These are phyloP conservation scores for Bettongia penicillata DNA, from an alignment of 2,113 vertebrate species.

Conservation along the genomic window DNA sequence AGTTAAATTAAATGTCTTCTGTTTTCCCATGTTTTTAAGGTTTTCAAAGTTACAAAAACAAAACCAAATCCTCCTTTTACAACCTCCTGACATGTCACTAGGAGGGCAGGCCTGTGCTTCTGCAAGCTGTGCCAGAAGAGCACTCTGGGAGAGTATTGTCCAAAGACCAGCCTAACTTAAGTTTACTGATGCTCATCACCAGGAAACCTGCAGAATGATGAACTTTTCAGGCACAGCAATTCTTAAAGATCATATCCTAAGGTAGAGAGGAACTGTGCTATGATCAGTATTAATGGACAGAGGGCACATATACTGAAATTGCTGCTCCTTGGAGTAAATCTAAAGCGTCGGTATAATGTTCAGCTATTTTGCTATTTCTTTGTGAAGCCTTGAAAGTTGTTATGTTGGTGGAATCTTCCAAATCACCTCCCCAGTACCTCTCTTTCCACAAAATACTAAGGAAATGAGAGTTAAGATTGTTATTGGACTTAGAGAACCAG, in stretches of 20 bases:
- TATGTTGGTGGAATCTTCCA: neutral
- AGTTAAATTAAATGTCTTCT: too few species aligned
- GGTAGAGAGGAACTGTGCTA: neutral
- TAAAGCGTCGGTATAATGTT: neutral
- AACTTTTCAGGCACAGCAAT: too few species aligned
- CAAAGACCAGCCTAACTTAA: neutral
- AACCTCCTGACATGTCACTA: too few species aligned
- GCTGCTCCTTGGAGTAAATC: neutral
- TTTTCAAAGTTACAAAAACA: too few species aligned
- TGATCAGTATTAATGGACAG: neutral
- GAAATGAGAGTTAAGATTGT: neutral
- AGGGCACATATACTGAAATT: neutral
- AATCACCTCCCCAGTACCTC: neutral
- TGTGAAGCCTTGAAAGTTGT: neutral
- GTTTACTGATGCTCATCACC: neutral
- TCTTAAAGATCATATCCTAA: neutral
- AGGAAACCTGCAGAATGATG: neutral
- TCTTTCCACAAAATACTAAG: neutral
- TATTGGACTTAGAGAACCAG: neutral
- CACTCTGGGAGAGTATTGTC: too few species aligned
- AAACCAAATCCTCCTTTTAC: too few species aligned
- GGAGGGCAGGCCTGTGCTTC: too few species aligned
- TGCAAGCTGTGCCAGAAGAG: too few species aligned
- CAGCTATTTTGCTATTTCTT: neutral
- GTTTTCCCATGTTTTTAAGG: too few species aligned